Evolutionary conservation across 1,140 invertebrate genomes (phyloP).

Genomic region (Platorchestia sp.): DNA sequence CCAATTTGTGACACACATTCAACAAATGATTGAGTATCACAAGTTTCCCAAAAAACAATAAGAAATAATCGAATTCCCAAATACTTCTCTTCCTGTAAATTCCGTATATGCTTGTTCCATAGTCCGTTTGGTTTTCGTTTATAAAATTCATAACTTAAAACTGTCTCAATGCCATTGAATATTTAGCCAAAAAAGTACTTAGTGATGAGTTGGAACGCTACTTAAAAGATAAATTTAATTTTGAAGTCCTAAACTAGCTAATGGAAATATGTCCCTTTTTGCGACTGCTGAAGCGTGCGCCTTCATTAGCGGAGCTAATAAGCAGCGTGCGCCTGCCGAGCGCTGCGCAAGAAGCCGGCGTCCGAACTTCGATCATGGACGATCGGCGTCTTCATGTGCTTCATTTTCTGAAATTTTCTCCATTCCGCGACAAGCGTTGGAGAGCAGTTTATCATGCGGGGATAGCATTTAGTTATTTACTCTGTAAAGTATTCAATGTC

Average conservation of each 20-base stretch:
- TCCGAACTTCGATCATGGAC: neutral
- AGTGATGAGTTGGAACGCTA: neutral
- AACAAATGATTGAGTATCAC: too few species aligned
- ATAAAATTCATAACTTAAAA: neutral
- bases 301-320: neutral
- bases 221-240: neutral
- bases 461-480: conserved; percentile 48
- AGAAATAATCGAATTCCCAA: neutral
- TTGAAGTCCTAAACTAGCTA: neutral
- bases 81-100: neutral
- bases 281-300: neutral
- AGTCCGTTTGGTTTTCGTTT: neutral
- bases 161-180: neutral
- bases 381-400: neutral
- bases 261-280: neutral
- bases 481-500: conserved; percentile 42
- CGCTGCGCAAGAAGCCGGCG: neutral
- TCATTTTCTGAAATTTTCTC: conserved; percentile 9
- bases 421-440: neutral
- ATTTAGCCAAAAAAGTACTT: neutral
- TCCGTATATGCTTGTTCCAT: neutral
- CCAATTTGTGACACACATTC: neutral
- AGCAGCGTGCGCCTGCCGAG: neutral
- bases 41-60: neutral
- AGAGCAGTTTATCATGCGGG: neutral